phyloP scores from a whole-genome alignment of 1,140 invertebrate species.

The Zaprionus ornatus region DNA sequence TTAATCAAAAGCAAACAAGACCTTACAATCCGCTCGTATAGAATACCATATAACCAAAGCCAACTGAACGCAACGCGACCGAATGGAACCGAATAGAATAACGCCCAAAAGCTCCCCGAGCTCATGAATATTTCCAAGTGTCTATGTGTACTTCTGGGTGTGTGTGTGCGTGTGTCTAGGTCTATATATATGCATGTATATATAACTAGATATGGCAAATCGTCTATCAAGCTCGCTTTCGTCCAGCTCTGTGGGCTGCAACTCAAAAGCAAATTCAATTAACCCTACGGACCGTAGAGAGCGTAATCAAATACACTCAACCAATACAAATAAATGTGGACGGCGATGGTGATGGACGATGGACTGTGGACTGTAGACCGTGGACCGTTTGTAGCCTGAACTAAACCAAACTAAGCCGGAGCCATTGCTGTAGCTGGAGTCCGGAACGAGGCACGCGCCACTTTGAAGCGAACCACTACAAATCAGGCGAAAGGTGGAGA shows the following conservation, averaged over 20 bases:
- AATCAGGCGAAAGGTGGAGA: slow-evolving; percentile 40
- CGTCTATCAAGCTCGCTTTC: slow-evolving; percentile 17
- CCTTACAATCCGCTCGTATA: slow-evolving; percentile 8
- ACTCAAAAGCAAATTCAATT: slow-evolving; percentile 78
- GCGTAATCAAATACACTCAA: slow-evolving; percentile 79
- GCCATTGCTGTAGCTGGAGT: not conserved
- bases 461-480: slow-evolving; percentile 53
- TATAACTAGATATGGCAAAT: slow-evolving; percentile 51
- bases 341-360: slow-evolving; percentile 7
- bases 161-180: not conserved
- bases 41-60: not conserved
- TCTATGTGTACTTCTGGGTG: not conserved
- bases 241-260: slow-evolving; percentile 30
- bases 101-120: not conserved
- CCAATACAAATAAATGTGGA: slow-evolving; percentile 72
- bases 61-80: not conserved
- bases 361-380: slow-evolving; percentile 34
- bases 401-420: slow-evolving; percentile 49
- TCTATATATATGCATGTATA: slow-evolving; percentile 36
- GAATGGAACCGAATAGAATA: not conserved
- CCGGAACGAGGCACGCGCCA: slow-evolving; percentile 61
- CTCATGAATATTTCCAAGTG: slow-evolving; percentile 39
- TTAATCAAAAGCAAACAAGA: slow-evolving; percentile 50
- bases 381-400: slow-evolving; percentile 30
- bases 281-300: slow-evolving; percentile 79